Evolutionary conservation across 1,140 invertebrate genomes (phyloP), one percentile per base, ranked within the genome.

Genomic region (Tribolium castaneum): DNA sequence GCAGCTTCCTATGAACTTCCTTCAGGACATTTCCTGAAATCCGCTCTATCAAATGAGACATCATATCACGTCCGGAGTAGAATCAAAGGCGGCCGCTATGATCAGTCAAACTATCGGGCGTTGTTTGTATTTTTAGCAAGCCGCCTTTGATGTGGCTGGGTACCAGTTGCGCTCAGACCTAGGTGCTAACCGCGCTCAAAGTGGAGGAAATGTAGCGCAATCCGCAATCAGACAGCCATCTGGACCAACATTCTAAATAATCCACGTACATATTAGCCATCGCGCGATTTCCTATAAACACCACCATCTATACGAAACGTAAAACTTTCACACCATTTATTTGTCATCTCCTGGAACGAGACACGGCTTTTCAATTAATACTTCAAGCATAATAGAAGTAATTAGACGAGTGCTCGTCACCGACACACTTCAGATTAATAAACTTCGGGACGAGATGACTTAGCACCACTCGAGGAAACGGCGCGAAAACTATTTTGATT

Each of bases 51-150:
- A 82, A 82, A 82, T 82, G 80, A 80, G 77, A 82, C 81, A 82
- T 82, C 79, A 82, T 75, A 78, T 62, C 78, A 76, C 81, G 80
- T 82, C 81, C 79, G 78, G 79, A 74, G 70, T 14, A 71, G 73
- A 80, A 81, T 81, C 80, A 82, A 82, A 82, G 81, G 70, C 54
- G 52, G 80, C 80, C 70, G 75, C 74, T 70, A 71, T 75, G 77
- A 78, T 77, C 70, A 78, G 34, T 80, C 76, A 75, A 78, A 71
- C 76, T 74, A 81, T 76, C 71, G 75, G 22, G 39, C 52, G 62
- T 79, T 82, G 81, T 83, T 83, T 83, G 78, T 83, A 83, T 83
- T 83, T 83, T 81, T 83, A 83, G 81, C 82, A 78, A 71, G 56
- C 75, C 75, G 70, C 75, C 82, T 83, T 83, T 83, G 82, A 83